Conservation (phyloP, 2,888 invertebrate species). For the Drosophila austrosaltans region DNA sequence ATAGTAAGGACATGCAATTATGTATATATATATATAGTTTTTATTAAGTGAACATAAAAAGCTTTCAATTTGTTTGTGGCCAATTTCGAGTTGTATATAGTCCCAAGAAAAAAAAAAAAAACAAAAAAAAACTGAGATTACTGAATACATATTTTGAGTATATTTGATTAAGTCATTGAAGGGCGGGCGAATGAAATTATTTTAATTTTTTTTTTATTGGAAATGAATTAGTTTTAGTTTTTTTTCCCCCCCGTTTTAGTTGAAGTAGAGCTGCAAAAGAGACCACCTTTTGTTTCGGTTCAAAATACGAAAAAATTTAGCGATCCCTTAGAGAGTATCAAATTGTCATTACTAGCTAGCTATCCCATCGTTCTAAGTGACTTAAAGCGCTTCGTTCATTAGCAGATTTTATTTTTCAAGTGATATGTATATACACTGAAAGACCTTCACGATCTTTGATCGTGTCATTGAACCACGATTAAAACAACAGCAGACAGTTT, state of each 20-base stretch:
- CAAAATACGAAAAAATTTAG: too few species aligned
- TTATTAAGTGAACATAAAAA: constrained; percentile 3
- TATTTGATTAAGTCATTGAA: not conserved
- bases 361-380: too few species aligned
- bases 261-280: constrained; percentile 5
- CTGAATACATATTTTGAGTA: not conserved
- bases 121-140: not conserved
- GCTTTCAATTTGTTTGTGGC: not conserved
- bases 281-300: not conserved
- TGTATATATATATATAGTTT: not conserved
- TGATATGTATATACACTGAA: too few species aligned
- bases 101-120: not conserved
- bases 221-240: not conserved
- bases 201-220: not conserved
- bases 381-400: too few species aligned
- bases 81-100: not conserved
- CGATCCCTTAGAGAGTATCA: too few species aligned
- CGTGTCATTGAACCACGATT: too few species aligned
- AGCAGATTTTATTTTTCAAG: too few species aligned
- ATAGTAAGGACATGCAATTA: constrained; percentile 12
- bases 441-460: too few species aligned
- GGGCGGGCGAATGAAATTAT: not conserved
- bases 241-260: not conserved
- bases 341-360: too few species aligned
- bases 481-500: too few species aligned